Evolutionary conservation across 2,113 vertebrate genomes (phyloP), one percentile per base, ranked within the genome.

Genomic region (Melierax canorus): DNA sequence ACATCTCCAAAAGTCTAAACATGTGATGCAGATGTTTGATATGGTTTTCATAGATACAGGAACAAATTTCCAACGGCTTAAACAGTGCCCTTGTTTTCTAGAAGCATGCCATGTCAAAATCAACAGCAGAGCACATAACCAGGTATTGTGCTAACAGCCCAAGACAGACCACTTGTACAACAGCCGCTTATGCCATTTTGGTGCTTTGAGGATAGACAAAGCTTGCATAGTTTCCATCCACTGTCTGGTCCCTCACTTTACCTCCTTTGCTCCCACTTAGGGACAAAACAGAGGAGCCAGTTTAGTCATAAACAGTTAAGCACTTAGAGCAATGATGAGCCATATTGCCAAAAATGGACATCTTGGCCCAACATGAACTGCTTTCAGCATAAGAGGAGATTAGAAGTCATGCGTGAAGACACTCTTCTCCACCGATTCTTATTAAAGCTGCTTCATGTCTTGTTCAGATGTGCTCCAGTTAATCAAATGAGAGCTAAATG

Each of bases 21-120:
- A 4, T 1, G 3, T 0, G 1, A 11, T 6, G 21, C 53, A 68
- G 43, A 17, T 2, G 1, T 39, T 41, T 26, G 12, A 17, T 29
- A 10, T 0, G 3, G 8, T 9, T 60, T 79, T 39, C 36, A 4
- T 10, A 10, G 46, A 15, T 1, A 12, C 19, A 30, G 14, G 19
- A 9, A 6, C 29, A 32, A 7, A 16, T 18, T 24, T 43, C 46
- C 64, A 18, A 4, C 2, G 29, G 11, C 10, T 43, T 27, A 13
- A n/a, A 9, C 5, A 10, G 12, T 8, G 11, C 11, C 36, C 17
- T 24, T n/a, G 15, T 29, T 34, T 59, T n/a, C 56, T 6, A 79
- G 43, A 8, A 7, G 22, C 9, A 6, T 7, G 3, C 16, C 30
- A 9, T 3, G 8, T 11, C 45, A 18, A 9, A 69, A 19, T 10